These are phyloP conservation scores for Cyanoramphus novaezelandiae DNA, from an alignment of 2,113 vertebrate species.

Conservation along the genomic window DNA sequence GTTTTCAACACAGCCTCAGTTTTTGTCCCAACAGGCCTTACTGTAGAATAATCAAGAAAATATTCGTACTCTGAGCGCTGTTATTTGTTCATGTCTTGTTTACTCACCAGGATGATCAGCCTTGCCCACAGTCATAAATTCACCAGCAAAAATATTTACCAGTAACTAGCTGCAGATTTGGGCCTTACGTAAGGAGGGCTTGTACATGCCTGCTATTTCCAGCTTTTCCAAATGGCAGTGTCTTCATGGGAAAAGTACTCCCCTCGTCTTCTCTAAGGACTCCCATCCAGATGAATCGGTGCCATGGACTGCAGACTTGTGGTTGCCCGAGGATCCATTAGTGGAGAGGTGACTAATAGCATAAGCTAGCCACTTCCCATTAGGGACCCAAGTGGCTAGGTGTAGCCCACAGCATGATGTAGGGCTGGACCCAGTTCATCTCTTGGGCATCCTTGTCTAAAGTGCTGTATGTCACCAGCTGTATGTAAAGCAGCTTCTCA, in stretches of 20 bases:
- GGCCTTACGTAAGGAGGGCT: background rate
- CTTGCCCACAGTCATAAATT: background rate
- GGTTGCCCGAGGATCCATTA: background rate
- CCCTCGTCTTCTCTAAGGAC: background rate
- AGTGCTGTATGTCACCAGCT: rapidly evolving
- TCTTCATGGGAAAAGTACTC: slow-evolving; percentile 38
- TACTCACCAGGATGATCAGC: background rate
- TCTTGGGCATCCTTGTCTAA: background rate
- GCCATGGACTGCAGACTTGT: background rate
- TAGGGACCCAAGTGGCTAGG: background rate
- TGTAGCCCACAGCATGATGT: background rate
- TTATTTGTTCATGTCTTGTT: slow-evolving; percentile 9
- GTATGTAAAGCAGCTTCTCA: background rate
- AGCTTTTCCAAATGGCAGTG: slow-evolving; percentile 25
- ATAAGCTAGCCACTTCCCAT: background rate
- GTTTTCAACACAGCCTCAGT: background rate
- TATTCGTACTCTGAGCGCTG: background rate
- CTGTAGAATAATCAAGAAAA: background rate
- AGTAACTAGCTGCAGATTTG: slow-evolving; percentile 25
- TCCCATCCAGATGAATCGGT: background rate
- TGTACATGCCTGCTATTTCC: background rate
- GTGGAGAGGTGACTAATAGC: background rate
- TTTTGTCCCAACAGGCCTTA: background rate
- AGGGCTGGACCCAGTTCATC: background rate
- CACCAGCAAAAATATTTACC: slow-evolving; percentile 43